Conservation (phyloP, 2,888 invertebrate genomes). For the Perdita meconis region DNA sequence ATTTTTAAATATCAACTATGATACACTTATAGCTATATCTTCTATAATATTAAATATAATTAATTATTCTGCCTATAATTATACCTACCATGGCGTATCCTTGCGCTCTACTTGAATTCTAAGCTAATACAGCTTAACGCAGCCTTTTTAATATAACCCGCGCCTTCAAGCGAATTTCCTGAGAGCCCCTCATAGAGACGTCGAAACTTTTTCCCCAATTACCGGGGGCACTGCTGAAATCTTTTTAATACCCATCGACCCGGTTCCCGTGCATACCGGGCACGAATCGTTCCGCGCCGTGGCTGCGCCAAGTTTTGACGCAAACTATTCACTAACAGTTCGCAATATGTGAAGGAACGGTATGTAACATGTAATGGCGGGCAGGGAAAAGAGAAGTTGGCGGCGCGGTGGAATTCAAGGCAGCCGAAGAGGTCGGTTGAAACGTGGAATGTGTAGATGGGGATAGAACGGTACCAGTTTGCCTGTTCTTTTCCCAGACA, state of each 20-base stretch:
- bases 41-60: no score
- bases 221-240: background rate
- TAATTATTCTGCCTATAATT: no score
- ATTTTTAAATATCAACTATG: no score
- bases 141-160: background rate
- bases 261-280: slow-evolving; percentile 20
- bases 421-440: slow-evolving; percentile 50
- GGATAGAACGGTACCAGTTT: slow-evolving; percentile 46
- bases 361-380: slow-evolving; percentile 52
- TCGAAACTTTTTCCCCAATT: background rate
- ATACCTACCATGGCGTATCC: no score
- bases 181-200: background rate
- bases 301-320: slow-evolving; percentile 45
- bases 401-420: slow-evolving; percentile 54
- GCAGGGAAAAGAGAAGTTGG: slow-evolving; percentile 50
- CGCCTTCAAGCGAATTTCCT: background rate
- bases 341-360: slow-evolving; percentile 51
- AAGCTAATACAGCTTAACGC: no score
- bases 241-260: slow-evolving; percentile 30
- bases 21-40: no score
- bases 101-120: no score
- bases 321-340: slow-evolving; percentile 59
- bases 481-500: slow-evolving; percentile 30
- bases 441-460: slow-evolving; percentile 55
- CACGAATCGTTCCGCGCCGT: slow-evolving; percentile 31